Evolutionary conservation across 2,888 invertebrate genomes (phyloP), one percentile per base, ranked within the genome.

Genomic region (Apotomis turbidana): DNA sequence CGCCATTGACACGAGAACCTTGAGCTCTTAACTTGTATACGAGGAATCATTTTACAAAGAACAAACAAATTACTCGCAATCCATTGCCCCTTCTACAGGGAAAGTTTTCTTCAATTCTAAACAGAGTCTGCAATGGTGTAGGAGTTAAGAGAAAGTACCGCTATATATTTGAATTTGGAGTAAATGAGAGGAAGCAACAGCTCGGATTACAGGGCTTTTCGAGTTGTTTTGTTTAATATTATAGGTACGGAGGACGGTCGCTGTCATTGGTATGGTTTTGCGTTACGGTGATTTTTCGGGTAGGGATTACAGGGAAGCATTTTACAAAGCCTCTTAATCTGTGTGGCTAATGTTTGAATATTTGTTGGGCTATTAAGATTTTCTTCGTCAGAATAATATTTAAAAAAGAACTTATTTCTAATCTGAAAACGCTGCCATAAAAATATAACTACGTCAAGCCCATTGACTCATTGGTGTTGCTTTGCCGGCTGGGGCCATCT

Each of bases 1-100:
- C 77, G 74, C 68, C 70, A 71, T 66, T 74, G 74, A 69, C 70
- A 62, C 38, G 63, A 58, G 67, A 73, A 61, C 72, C 60, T 68
- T 66, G 64, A 52, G 68, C 62, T 57, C 13, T 70, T 67, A 59
- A 61, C 54, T 61, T 68, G 52, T 51, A 52, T 41, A 15, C 57
- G 41, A 51, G 27, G 59, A 46, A 64, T 64, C 59, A 27, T 49
- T 61, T 57, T 57, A 51, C 13, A 12, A 6, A 51, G 5, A 36
- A 15, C 13, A 27, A 51, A 60, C n/a, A 61, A 8, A 36, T 51
- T 27, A 55, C 60, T 44, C n/a, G 3, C 61, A 13, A 44, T 68
- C 57, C 67, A 68, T 68, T 62, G 71, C n/a, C 27, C 13, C 9
- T 49, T 62, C 38, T 27, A 36, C 27, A n/a, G 12, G n/a, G 15